Evolutionary conservation across 1,140 invertebrate species (phyloP).

Genomic region (Drosophila murphyi): DNA sequence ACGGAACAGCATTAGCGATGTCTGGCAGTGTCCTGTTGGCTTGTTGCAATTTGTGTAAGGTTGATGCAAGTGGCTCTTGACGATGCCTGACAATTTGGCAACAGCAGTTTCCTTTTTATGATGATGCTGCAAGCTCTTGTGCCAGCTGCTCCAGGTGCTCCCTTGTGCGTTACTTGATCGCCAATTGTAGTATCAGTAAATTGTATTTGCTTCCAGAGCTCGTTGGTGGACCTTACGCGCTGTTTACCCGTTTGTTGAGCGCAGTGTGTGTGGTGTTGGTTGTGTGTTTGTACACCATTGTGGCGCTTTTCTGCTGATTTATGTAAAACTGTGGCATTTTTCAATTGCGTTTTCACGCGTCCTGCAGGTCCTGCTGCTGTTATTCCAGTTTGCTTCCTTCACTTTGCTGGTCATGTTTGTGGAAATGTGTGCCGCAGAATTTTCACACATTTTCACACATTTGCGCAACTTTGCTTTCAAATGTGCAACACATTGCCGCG

Average conservation of each 20-base stretch:
- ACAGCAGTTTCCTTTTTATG: slow-evolving; percentile 1
- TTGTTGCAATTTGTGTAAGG: too few species aligned
- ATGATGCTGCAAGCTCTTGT: neutral
- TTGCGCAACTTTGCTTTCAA: slow-evolving; percentile 77
- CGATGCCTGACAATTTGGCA: slow-evolving; percentile 1
- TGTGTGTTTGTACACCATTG: slow-evolving; percentile 69
- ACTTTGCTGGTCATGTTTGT: slow-evolving; percentile 25
- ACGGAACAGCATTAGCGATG: neutral
- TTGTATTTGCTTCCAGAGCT: slow-evolving; percentile 65
- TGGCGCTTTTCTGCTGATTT: slow-evolving; percentile 79
- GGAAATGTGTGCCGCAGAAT: slow-evolving; percentile 54
- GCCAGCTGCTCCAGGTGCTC: slow-evolving; percentile 31
- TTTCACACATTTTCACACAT: slow-evolving; percentile 78
- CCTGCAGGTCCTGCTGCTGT: slow-evolving; percentile 50
- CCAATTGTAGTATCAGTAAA: slow-evolving; percentile 75
- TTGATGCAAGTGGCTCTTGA: neutral
- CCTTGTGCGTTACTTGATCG: slow-evolving; percentile 47
- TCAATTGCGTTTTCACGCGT: slow-evolving; percentile 74
- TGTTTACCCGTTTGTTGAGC: slow-evolving; percentile 66
- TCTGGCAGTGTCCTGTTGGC: neutral
- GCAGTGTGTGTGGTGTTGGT: slow-evolving; percentile 21
- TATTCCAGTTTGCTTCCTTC: slow-evolving; percentile 9
- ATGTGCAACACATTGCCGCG: slow-evolving; percentile 76
- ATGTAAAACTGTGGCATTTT: slow-evolving; percentile 80
- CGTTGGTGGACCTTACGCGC: slow-evolving; percentile 30